Evolutionary conservation across 2,888 invertebrate genomes (phyloP).

Genomic region (Pristionchus japonicus): DNA sequence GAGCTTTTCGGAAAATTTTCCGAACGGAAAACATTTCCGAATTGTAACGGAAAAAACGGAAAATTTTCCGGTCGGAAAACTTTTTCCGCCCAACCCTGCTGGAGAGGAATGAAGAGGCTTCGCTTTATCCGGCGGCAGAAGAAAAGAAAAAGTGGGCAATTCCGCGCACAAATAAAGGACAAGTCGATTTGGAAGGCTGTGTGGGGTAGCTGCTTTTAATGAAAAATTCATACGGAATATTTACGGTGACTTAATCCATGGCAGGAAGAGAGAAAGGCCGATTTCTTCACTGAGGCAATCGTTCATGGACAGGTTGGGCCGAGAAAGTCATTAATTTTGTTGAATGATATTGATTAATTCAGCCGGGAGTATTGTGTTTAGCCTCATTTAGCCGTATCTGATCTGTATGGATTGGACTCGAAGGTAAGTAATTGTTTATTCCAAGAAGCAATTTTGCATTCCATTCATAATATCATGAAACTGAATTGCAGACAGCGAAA

Average conservation of each 20-base stretch:
- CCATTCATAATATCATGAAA: neutral
- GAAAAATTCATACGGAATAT: neutral
- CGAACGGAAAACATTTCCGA: too few relatives aligned
- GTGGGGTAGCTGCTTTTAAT: neutral
- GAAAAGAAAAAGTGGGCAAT: slow-evolving; percentile 46
- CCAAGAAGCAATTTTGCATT: neutral
- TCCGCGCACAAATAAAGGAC: neutral
- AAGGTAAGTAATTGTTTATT: slow-evolving; percentile 48
- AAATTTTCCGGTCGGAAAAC: too few relatives aligned
- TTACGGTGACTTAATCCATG: neutral
- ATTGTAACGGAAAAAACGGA: too few relatives aligned
- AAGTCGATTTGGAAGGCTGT: neutral
- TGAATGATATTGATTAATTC: neutral
- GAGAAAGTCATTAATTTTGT: neutral
- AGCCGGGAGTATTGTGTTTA: slow-evolving; percentile 69
- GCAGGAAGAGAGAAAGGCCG: neutral
- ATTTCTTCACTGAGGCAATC: neutral
- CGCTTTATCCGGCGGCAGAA: slow-evolving; percentile 70
- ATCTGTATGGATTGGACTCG: slow-evolving; percentile 69
- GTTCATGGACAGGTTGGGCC: neutral
- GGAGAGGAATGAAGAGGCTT: slow-evolving; percentile 74
- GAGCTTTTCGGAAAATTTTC: too few relatives aligned
- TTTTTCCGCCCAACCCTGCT: too few relatives aligned
- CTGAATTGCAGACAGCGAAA: neutral
- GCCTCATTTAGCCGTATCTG: slow-evolving; percentile 74